Percentiles rank a stretch among this genome's conserved stretches.
Evolutionary conservation across 2,888 invertebrate species (phyloP).

Genomic region (Scaptomyza reducta): DNA sequence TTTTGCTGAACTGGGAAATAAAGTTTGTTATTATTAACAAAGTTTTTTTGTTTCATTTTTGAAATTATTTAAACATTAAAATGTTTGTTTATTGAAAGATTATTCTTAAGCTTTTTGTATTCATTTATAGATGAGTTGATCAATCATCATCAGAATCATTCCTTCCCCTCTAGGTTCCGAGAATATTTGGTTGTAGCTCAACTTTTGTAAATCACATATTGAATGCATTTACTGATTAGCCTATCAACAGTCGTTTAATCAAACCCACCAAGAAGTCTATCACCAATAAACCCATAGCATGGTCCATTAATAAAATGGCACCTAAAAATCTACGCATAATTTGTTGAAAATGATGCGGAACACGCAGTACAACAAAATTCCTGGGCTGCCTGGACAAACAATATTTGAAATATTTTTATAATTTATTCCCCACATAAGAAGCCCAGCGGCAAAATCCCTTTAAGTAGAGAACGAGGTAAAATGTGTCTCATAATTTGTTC

Average conservation of each 20-base stretch:
- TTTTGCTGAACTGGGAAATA: not conserved
- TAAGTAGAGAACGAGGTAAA: constrained; percentile 42
- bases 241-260: constrained; percentile 52
- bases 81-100: not conserved
- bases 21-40: too few species aligned
- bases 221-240: constrained; percentile 14
- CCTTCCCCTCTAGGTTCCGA: not conserved
- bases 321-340: constrained; percentile 65
- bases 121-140: not conserved
- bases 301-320: constrained; percentile 62
- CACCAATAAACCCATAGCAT: constrained; percentile 18
- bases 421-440: constrained; percentile 68
- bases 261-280: constrained; percentile 18
- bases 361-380: constrained; percentile 63
- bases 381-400: constrained; percentile 61
- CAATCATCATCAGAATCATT: not conserved
- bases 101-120: not conserved
- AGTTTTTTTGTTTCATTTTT: too few species aligned
- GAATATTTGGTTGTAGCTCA: not conserved
- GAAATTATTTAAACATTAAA: not conserved
- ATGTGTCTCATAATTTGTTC: constrained; percentile 54
- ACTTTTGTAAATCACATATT: constrained; percentile 7
- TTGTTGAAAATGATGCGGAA: constrained; percentile 67
- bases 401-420: constrained; percentile 73
- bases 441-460: constrained; percentile 52